These are phyloP conservation scores for Amblyraja radiata DNA, from an alignment of 2,797 vertebrate genomes.

Conservation along the genomic window DNA sequence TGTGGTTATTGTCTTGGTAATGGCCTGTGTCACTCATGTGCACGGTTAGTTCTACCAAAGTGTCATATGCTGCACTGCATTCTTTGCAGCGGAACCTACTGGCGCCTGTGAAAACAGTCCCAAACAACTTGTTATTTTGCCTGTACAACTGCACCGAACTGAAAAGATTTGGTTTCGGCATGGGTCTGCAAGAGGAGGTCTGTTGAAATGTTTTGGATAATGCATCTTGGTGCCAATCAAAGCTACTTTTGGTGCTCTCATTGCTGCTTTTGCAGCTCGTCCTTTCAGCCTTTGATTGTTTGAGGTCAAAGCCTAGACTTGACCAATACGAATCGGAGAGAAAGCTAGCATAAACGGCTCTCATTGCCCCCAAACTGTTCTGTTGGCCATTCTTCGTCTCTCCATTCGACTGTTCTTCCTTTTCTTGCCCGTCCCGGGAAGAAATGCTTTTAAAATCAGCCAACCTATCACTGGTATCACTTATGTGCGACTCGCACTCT, in stretches of 20 bases:
- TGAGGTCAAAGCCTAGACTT: slow-evolving; percentile 83
- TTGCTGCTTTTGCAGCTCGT: slow-evolving; percentile 85
- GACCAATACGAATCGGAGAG: slow-evolving; percentile 97
- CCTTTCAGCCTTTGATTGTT: slow-evolving; percentile 76
- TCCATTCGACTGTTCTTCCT: slow-evolving; percentile 56
- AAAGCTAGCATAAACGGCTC: slow-evolving; percentile 93
- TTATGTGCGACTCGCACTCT: slow-evolving; percentile 84
- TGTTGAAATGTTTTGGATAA: slow-evolving; percentile 94
- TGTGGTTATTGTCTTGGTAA: slow-evolving; percentile 95
- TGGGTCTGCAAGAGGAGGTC: slow-evolving; percentile 73
- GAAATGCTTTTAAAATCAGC: slow-evolving; percentile 81
- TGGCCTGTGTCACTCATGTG: slow-evolving; percentile 97
- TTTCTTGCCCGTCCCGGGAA: slow-evolving; percentile 63
- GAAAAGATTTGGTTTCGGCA: slow-evolving; percentile 92
- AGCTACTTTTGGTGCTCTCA: slow-evolving; percentile 76
- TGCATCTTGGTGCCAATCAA: slow-evolving; percentile 96
- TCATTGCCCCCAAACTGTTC: slow-evolving; percentile 93
- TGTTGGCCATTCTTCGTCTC: slow-evolving; percentile 76
- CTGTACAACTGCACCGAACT: slow-evolving; percentile 96
- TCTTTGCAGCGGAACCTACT: slow-evolving; percentile 94
- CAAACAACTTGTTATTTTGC: slow-evolving; percentile 84
- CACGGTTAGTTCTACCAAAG: slow-evolving; percentile 88
- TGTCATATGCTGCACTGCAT: slow-evolving; percentile 94
- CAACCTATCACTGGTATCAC: slow-evolving; percentile 84
- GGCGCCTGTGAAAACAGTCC: slow-evolving; percentile 87